Base-by-base conservation (phyloP, 2,113 vertebrate genomes). In the Morone saxatilis region DNA sequence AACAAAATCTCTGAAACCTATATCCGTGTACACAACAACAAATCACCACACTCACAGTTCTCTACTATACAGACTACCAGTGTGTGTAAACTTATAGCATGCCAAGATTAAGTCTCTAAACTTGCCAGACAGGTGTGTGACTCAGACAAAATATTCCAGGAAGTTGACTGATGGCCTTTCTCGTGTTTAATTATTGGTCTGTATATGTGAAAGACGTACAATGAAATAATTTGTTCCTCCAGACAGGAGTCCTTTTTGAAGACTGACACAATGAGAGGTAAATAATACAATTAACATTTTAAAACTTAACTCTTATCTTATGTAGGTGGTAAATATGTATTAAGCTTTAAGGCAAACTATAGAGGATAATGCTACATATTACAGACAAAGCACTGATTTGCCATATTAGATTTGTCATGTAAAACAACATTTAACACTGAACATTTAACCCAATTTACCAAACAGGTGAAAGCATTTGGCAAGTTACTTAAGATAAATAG, bases 61-160 rank as follows among this genome's bases (percentile, higher is more conserved):
- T 54, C 19, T 3, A 1, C 5, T 1, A 2, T 8, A 4, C 19
- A 54, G 61, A 40, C 43, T 11, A 16, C 3, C 3, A 11, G 16
- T 54, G 11, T 9, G 25, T 70, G 41, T 76, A 31, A 1, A 59
- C 8, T 40, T 1, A 1, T 51, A 25, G 19, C 65, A 19, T 25
- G 19, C 31, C 31, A 31, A 31, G 2, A 51, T 13, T 4, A 59
- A 1, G 7, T 59, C 6, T 25, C 20, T 0, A 10, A 76, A 86
- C 65, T 74, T 66, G 80, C 47, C 40, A 4, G 66, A 53, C 80
- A 53, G 40, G 80, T 68, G 7, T 74, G 19, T 68, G 69, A 84
- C 69, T 67, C 61, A 83, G 19, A 16, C 25, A 20, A 38, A 43
- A 9, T n/a, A 48, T 43, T 22, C 25, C 60, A 67, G 71, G 71